Conservation (phyloP, 2,113 vertebrate genomes). For the Ardeotis arabs region DNA sequence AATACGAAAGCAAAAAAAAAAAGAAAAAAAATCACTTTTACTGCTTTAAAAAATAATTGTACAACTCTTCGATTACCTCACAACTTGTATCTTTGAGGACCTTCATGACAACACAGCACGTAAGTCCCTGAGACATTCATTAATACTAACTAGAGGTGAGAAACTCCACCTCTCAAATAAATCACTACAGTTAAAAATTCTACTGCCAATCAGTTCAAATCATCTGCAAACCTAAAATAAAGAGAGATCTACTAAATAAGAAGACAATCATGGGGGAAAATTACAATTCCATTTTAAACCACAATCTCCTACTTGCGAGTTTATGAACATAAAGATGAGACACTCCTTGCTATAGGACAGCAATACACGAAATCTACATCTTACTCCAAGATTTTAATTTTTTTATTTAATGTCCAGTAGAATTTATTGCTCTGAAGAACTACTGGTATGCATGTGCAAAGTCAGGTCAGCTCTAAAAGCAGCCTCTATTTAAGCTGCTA, state of each 20-base stretch:
- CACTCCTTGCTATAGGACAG: background rate
- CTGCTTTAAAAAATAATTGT: background rate
- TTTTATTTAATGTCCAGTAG: background rate
- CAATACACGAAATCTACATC: background rate
- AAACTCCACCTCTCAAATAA: background rate
- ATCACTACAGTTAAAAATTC: background rate
- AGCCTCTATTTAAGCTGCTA: background rate
- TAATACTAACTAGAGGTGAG: background rate
- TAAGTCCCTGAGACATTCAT: background rate
- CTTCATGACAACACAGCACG: rapidly evolving
- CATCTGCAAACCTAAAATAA: background rate
- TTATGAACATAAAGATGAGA: background rate
- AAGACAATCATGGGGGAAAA: background rate
- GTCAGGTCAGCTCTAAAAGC: conserved; percentile 1
- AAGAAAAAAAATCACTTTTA: background rate
- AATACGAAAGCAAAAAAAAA: background rate
- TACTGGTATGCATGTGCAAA: background rate
- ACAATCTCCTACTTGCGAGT: background rate
- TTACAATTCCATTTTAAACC: background rate
- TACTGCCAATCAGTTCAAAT: background rate
- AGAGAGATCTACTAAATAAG: background rate
- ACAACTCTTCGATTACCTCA: background rate
- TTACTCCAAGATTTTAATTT: background rate
- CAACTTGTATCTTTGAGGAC: background rate
- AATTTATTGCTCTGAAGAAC: background rate